These are phyloP conservation scores for Thalassoma bifasciatum DNA, from an alignment of 2,113 vertebrate species.

Conservation along the genomic window DNA sequence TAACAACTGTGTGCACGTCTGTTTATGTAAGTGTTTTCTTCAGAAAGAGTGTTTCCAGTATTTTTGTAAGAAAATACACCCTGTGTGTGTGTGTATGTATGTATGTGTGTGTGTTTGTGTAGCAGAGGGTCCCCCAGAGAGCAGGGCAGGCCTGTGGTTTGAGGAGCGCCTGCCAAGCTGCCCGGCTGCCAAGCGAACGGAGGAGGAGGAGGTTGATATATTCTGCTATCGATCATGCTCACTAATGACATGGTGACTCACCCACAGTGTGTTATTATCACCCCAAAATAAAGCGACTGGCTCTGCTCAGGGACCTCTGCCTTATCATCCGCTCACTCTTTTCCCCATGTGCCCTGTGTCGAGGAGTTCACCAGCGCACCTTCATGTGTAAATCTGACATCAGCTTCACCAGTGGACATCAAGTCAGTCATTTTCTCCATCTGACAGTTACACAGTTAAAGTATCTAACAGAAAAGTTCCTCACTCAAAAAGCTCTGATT, in stretches of 20 bases:
- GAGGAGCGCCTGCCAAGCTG: slow-evolving; percentile 55
- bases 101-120: too few species aligned
- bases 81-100: background rate
- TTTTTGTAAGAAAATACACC: slow-evolving; percentile 11
- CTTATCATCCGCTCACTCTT: slow-evolving; percentile 37
- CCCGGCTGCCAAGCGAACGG: slow-evolving; percentile 45
- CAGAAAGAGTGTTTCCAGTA: background rate
- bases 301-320: slow-evolving; percentile 39
- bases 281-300: slow-evolving; percentile 78
- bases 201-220: slow-evolving; percentile 69
- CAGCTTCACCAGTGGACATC: slow-evolving; percentile 18
- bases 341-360: background rate
- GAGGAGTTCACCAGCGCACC: slow-evolving; percentile 25
- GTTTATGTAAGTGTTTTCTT: slow-evolving; percentile 24
- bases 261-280: slow-evolving; percentile 75
- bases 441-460: too few species aligned
- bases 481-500: too few species aligned
- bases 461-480: too few species aligned
- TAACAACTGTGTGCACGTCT: background rate
- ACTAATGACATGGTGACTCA: slow-evolving; percentile 76
- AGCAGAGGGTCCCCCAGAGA: slow-evolving; percentile 35
- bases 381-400: slow-evolving; percentile 19
- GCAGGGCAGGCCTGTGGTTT: slow-evolving; percentile 63
- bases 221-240: slow-evolving; percentile 80
- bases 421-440: background rate